Conservation (phyloP, 2,113 vertebrate species). For the Scytalopus superciliaris region DNA sequence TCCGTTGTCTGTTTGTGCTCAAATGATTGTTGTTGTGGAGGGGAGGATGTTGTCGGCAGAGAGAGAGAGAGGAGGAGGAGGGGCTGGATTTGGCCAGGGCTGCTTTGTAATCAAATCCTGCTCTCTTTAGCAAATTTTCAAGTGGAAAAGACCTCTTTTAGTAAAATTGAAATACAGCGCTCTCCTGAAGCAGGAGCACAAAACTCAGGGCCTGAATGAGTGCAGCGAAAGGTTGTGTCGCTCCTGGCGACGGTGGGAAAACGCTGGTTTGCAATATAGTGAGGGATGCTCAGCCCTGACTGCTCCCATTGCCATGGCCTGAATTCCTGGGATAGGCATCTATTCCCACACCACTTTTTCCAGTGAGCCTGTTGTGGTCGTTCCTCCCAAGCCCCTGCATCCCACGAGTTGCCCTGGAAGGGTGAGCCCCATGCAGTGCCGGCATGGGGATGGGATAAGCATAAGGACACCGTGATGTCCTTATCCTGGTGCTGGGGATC, state of each 20-base stretch:
- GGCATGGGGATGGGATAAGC: too few relatives aligned
- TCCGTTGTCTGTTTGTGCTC: constrained; percentile 73
- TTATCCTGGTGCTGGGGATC: neutral
- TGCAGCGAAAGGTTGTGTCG: neutral
- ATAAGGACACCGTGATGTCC: fast-evolving
- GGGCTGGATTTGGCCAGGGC: constrained; percentile 23
- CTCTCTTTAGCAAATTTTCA: constrained; percentile 33
- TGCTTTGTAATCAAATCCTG: constrained; percentile 35
- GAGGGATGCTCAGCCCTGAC: neutral
- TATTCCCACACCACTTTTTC: neutral
- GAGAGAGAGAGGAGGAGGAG: constrained; percentile 27
- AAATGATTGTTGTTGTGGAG: constrained; percentile 73
- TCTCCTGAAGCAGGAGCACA: neutral
- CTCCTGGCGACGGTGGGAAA: neutral
- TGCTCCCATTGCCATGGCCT: fast-evolving
- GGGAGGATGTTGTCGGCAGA: constrained; percentile 62
- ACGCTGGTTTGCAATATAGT: fast-evolving
- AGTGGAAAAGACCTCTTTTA: constrained; percentile 19
- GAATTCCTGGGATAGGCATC: neutral
- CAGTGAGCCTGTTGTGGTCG: neutral
- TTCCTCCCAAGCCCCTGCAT: neutral
- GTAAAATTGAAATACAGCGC: neutral
- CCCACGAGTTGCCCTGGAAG: neutral
- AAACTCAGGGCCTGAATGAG: neutral
- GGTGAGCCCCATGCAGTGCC: fast-evolving